Conservation (phyloP, 2,113 vertebrate genomes). For the Pycnonotus jocosus region DNA sequence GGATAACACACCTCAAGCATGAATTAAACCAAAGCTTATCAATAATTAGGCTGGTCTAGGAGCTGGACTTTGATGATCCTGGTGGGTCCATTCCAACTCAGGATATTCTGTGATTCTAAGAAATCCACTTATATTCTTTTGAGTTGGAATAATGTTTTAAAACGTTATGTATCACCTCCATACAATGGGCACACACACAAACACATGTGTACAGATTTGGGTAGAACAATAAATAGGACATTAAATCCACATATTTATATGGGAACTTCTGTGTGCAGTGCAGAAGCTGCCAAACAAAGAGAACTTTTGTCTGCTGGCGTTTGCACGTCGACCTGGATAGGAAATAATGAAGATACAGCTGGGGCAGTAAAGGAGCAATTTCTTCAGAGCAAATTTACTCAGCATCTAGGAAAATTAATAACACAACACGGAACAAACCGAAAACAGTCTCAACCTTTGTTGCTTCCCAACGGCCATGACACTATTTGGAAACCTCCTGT, state of each 20-base stretch:
- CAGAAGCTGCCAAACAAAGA: not conserved
- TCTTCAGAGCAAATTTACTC: conserved; percentile 8
- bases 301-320: not conserved
- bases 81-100: not conserved
- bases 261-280: not conserved
- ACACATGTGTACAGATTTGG: not conserved
- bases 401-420: conserved; percentile 10
- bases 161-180: not conserved
- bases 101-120: not conserved
- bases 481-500: conserved; percentile 2
- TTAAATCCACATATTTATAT: not conserved
- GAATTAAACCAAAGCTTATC: not conserved
- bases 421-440: not conserved
- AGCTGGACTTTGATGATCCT: not conserved
- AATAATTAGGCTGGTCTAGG: not conserved
- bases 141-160: not conserved
- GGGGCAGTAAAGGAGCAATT: not conserved
- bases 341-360: not conserved
- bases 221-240: not conserved
- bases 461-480: not conserved
- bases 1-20: not conserved
- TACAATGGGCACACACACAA: not conserved
- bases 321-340: not conserved
- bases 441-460: conserved; percentile 4
- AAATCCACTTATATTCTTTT: not conserved